Evolutionary conservation across 2,113 vertebrate genomes (phyloP), one percentile per base, ranked within the genome.

Genomic region (Trochalopteron elliotii): DNA sequence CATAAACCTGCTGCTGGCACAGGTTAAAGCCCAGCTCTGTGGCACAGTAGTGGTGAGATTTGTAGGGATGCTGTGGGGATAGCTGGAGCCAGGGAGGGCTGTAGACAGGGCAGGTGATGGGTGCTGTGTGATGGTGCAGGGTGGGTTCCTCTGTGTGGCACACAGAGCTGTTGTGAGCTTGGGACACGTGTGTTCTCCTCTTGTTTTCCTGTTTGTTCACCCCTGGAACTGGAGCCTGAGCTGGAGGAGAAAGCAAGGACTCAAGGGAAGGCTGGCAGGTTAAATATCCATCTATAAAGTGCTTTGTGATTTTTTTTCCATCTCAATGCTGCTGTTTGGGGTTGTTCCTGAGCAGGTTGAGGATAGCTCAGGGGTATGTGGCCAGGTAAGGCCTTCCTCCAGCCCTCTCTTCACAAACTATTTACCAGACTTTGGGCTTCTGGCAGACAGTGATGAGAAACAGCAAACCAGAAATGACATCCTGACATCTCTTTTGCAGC

Each of bases 391-490:
- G 4, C 31, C 31, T 87, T 87, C 44, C 24, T 81, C 44, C 65
- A 78, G 23, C 35, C 18, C 24, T 47, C 27, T 55, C 44, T 52
- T 87, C 68, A 53, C 33, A 22, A 82, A 31, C 55, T 30, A 28
- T 35, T 56, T 64, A 39, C 19, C 40, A 47, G 50, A 56, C 39
- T 52, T 53, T 83, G 68, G 60, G 60, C 39, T 89, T 81, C 76
- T 90, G 79, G 40, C 56, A 89, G 71, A 11, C n/a, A 60, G 56
- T 40, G 56, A 17, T 68, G 68, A 88, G 69, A 74, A 95, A 67
- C 25, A 82, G 44, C 47, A 93, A 67, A 49, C 15, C 33, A 92
- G 39, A 83, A 88, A 24, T 24, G 23, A 79, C 33, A 3, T 84
- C 18, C 33, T 71, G 44, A 78, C 65, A 35, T 70, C 59, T 16